Conservation (phyloP, 2,888 invertebrate genomes). For the Argyra leucocephala region DNA sequence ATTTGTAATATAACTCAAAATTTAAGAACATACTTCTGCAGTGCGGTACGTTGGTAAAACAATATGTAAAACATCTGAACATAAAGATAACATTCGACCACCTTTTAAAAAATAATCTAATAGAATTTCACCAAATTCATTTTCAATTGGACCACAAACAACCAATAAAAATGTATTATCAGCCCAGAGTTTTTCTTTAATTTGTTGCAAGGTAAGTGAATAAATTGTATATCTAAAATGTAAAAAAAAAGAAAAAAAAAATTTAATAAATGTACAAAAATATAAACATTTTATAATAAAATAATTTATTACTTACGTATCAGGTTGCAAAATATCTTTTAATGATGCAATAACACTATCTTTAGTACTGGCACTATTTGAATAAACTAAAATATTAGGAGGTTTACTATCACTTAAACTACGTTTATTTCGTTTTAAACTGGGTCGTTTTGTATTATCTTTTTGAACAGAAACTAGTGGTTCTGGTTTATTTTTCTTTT, state of each 20-base stretch:
- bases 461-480: slow-evolving; percentile 23
- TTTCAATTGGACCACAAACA: slow-evolving; percentile 64
- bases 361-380: slow-evolving; percentile 64
- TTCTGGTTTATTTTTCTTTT: slow-evolving; percentile 15
- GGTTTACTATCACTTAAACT: slow-evolving; percentile 51
- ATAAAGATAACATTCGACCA: slow-evolving; percentile 66
- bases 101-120: slow-evolving; percentile 64
- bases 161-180: slow-evolving; percentile 64
- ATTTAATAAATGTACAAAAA: not conserved
- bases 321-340: slow-evolving; percentile 57
- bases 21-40: slow-evolving; percentile 54
- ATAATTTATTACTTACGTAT: slow-evolving; percentile 53
- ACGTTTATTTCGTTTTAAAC: slow-evolving; percentile 36
- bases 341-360: slow-evolving; percentile 65
- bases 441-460: slow-evolving; percentile 30
- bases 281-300: not conserved
- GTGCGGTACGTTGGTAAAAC: slow-evolving; percentile 73
- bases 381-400: slow-evolving; percentile 71
- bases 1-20: not conserved
- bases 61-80: slow-evolving; percentile 68
- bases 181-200: slow-evolving; percentile 37
- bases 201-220: slow-evolving; percentile 46
- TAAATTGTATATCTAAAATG: slow-evolving; percentile 57
- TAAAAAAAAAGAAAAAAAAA: no score
- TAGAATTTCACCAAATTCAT: slow-evolving; percentile 55